Percentiles rank a stretch among this genome's conserved stretches.
These are phyloP conservation scores for Phataginus tetradactyla DNA, from an alignment of 2,797 vertebrate species.

Conservation along the genomic window DNA sequence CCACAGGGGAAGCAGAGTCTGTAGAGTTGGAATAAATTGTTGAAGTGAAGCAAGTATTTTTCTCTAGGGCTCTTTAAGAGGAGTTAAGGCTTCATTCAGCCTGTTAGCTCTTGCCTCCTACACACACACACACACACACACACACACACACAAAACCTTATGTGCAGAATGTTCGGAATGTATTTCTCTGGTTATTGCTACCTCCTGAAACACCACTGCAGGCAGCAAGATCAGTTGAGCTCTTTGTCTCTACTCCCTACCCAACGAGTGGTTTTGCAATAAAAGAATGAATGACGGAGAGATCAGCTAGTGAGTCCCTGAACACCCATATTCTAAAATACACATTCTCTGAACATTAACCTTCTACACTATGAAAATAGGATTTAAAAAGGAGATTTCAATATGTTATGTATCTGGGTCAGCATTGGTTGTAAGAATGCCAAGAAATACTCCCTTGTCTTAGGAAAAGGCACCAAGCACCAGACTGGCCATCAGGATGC, in stretches of 20 bases:
- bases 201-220: background rate
- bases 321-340: background rate
- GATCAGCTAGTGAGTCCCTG: background rate
- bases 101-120: accelerated
- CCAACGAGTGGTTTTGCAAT: background rate
- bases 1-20: background rate
- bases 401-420: too few relatives aligned
- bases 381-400: background rate
- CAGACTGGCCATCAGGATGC: background rate
- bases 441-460: background rate
- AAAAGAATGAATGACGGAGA: background rate
- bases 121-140: too few relatives aligned
- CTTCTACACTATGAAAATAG: background rate
- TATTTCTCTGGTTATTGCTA: background rate
- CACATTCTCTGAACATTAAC: background rate
- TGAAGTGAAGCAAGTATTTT: background rate
- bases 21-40: background rate
- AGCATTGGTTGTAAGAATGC: background rate
- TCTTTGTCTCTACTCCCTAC: background rate
- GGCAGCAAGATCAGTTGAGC: background rate
- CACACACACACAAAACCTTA: background rate
- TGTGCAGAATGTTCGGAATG: background rate
- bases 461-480: background rate
- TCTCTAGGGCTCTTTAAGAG: background rate
- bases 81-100: background rate